Evolutionary conservation across 1,140 invertebrate genomes (phyloP).

Genomic region (Proales similis): DNA sequence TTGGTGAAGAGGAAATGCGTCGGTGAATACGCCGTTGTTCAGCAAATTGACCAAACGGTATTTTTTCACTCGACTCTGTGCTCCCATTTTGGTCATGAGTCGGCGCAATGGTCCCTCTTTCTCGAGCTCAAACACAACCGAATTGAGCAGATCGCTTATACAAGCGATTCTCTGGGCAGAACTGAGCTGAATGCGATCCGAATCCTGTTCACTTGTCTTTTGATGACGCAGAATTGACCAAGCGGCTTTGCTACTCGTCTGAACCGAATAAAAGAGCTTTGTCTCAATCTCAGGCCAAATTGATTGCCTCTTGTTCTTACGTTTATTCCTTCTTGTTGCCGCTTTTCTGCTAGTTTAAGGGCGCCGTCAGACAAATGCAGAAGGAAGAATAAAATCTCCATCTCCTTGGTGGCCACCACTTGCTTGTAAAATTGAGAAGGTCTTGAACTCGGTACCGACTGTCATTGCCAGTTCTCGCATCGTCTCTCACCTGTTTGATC

Average conservation of each 20-base stretch:
- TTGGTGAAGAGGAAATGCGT: conserved; percentile 36
- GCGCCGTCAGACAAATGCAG: conserved; percentile 5
- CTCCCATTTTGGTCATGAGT: not conserved
- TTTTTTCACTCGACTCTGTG: conserved; percentile 17
- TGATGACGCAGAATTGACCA: not conserved
- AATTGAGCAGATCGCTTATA: conserved; percentile 4
- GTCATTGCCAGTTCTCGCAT: not conserved
- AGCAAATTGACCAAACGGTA: conserved; percentile 7
- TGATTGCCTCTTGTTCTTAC: not conserved
- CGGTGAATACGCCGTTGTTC: conserved; percentile 5
- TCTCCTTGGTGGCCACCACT: conserved; percentile 28
- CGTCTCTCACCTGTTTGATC: conserved; percentile 13
- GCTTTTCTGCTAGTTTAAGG: not conserved
- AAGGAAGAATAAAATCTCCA: conserved; percentile 25
- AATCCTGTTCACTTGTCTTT: conserved; percentile 7
- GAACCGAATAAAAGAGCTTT: conserved; percentile 3
- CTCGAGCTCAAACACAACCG: conserved; percentile 7
- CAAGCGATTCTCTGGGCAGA: conserved; percentile 27
- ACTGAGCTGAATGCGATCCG: conserved; percentile 5
- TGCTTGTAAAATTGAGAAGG: not conserved
- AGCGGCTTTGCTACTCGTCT: not conserved
- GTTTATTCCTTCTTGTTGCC: conserved; percentile 5
- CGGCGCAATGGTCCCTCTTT: too few relatives aligned
- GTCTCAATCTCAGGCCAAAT: conserved; percentile 5
- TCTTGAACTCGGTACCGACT: not conserved